These are phyloP conservation scores for Pseudotriccus pelzelni DNA, from an alignment of 2,797 vertebrate genomes.

Conservation along the genomic window DNA sequence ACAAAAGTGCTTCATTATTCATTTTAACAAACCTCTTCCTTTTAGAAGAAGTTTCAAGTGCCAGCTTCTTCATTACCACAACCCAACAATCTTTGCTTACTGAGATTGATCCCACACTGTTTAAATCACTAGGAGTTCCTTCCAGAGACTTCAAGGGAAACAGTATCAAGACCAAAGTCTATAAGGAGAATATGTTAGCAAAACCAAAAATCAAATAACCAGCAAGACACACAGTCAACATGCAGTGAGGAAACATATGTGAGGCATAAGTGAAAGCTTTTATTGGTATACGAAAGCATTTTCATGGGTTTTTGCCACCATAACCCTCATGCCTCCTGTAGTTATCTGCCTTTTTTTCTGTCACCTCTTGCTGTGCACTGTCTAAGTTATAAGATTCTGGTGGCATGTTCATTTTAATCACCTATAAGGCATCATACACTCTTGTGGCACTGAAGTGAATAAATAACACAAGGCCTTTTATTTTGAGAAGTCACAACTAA, in stretches of 20 bases:
- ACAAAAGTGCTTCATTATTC: background rate
- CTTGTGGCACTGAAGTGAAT: background rate
- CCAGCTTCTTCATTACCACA: background rate
- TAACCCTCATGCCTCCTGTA: background rate
- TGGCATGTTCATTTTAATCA: constrained; percentile 50
- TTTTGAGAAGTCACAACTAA: background rate
- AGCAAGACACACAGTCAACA: constrained; percentile 53
- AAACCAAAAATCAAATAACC: constrained; percentile 61
- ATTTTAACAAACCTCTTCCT: background rate
- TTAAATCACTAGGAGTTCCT: constrained; percentile 11
- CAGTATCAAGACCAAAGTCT: background rate
- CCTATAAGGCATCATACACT: background rate
- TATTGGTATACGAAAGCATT: constrained; percentile 50
- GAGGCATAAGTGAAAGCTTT: constrained; percentile 29
- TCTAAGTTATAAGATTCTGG: background rate
- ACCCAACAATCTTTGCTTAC: background rate
- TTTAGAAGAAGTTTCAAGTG: background rate
- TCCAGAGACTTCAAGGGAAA: constrained; percentile 7
- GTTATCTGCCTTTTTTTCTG: background rate
- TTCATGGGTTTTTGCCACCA: constrained; percentile 8
- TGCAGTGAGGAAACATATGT: constrained; percentile 18
- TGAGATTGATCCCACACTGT: background rate
- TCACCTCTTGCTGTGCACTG: constrained; percentile 46
- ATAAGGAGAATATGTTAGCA: background rate
- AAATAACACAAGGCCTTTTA: background rate